phyloP scores from a whole-genome alignment of 2,888 invertebrate species.

The Andrena bicolor region DNA sequence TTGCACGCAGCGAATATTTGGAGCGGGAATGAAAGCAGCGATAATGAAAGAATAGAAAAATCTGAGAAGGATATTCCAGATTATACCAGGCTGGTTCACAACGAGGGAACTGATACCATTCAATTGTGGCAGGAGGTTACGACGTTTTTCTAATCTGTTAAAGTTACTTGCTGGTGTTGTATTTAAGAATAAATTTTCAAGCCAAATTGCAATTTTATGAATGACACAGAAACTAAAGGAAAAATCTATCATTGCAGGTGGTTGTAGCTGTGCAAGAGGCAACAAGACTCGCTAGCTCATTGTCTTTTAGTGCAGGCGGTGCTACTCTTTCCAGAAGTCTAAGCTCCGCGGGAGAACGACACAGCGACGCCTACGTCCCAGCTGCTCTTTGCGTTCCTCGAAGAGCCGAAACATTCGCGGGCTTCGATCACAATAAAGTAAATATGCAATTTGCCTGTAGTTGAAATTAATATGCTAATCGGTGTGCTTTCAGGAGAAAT shows the following conservation, averaged over 20 bases:
- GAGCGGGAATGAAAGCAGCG: conserved; percentile 79
- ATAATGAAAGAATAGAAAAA: conserved; percentile 77
- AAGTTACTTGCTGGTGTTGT: neutral
- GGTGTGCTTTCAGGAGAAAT: conserved; percentile 74
- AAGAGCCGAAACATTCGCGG: conserved; percentile 98
- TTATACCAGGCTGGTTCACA: conserved; percentile 91
- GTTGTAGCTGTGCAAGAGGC: conserved; percentile 88
- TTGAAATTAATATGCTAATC: neutral
- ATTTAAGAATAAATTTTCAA: no score
- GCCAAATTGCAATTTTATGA: neutral
- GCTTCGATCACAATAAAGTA: conserved; percentile 90
- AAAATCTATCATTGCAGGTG: conserved; percentile 69
- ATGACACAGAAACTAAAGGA: neutral
- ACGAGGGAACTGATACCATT: conserved; percentile 91
- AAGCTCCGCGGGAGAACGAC: conserved; percentile 97
- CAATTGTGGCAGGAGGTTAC: conserved; percentile 93
- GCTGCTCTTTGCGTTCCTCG: conserved; percentile 92
- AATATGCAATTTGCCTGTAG: conserved; percentile 7
- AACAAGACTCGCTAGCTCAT: conserved; percentile 90
- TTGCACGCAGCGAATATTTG: conserved; percentile 88
- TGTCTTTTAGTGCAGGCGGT: conserved; percentile 89
- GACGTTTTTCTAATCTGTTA: conserved; percentile 6
- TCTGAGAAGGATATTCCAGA: conserved; percentile 86
- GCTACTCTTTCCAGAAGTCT: conserved; percentile 95
- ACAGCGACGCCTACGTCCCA: conserved; percentile 93